Evolutionary conservation across 2,888 invertebrate genomes (phyloP), one percentile per base, ranked within the genome.

Genomic region (Hofmannophila pseudospretella): DNA sequence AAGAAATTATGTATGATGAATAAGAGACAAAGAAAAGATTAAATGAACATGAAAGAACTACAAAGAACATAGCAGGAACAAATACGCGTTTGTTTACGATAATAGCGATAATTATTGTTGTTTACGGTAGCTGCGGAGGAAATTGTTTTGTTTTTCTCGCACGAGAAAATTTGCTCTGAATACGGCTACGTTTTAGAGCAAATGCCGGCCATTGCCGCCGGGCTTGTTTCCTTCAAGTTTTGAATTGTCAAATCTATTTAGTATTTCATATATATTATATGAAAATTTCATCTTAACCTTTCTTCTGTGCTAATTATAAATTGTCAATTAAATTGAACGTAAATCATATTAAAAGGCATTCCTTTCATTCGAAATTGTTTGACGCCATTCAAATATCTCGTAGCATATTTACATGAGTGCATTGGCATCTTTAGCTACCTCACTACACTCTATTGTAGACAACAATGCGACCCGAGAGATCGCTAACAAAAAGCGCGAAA

Each of bases 391-490:
- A n/a, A n/a, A n/a, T n/a, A n/a, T n/a, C n/a, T n/a, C n/a, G n/a
- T n/a, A n/a, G n/a, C n/a, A n/a, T 16, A 16, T 16, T 16, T 16
- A 16, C 16, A 12, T 12, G 12, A 19, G 36, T 36, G 30, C 36
- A 34, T 37, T 37, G 41, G 30, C 36, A 40, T 33, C 39, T 10
- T 9, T 7, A 10, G 11, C 39, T 13, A 22, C 25, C 32, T 35
- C 23, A 9, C 32, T 10, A 11, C 25, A 32, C 26, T 23, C 31
- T 14, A 40, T 40, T 36, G 40, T 34, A 13, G 36, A 12, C 34
- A 36, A 41, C 41, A 41, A 41, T 37, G 41, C 37, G 36, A 22
- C 14, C 20, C 29, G 35, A 35, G 37, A 34, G 41, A 41, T 41
- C 35, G 7, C 31, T 31, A 25, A 36, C 37, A 37, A 41, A 41